Conservation (phyloP, 2,888 invertebrate genomes). For the Dysmachus trigonus region DNA sequence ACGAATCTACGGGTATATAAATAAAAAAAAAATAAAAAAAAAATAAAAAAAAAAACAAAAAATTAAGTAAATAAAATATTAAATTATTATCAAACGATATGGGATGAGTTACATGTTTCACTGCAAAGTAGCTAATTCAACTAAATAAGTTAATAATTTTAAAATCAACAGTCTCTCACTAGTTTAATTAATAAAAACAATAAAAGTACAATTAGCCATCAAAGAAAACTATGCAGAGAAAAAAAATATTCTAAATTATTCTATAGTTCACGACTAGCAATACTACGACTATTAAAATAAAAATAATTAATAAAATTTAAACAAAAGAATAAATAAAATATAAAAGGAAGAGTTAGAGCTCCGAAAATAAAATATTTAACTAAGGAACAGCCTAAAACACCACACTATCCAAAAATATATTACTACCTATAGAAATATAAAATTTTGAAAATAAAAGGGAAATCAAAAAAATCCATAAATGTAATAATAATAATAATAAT, state of each 20-base stretch:
- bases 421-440: not conserved
- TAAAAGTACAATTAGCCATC: not conserved
- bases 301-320: not conserved
- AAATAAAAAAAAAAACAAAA: not conserved
- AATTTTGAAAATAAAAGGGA: not conserved
- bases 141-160: not conserved
- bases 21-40: not conserved
- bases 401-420: not conserved
- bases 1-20: not conserved
- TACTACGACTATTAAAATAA: not conserved
- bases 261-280: not conserved
- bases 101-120: not conserved
- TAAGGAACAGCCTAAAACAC: not conserved
- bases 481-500: too few species aligned
- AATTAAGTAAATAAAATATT: not conserved
- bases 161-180: not conserved
- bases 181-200: not conserved
- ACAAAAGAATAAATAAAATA: not conserved
- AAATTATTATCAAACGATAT: not conserved
- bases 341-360: not conserved
- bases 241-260: not conserved
- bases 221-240: not conserved
- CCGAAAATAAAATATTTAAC: not conserved
- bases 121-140: not conserved
- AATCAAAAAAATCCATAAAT: too few species aligned